Percentiles rank a stretch among this genome's conserved stretches.
These are phyloP conservation scores for Leucoptera coffeella DNA, from an alignment of 2,888 invertebrate genomes.

Conservation along the genomic window DNA sequence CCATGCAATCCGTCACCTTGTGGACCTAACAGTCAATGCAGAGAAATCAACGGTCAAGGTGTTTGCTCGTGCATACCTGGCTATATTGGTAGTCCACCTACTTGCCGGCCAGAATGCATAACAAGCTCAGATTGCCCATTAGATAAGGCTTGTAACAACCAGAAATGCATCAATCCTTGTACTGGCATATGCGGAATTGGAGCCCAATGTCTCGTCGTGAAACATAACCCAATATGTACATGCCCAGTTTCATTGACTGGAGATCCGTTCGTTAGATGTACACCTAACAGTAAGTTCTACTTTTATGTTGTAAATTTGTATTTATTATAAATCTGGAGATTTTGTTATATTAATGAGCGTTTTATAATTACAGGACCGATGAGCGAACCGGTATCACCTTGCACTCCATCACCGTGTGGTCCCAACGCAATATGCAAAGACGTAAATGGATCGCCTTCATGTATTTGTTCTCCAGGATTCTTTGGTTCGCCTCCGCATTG, in stretches of 20 bases:
- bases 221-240: conserved; percentile 72
- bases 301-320: no score
- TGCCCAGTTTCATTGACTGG: conserved; percentile 63
- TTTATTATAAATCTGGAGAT: no score
- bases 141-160: conserved; percentile 67
- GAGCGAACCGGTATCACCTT: conserved; percentile 40
- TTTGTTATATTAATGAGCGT: no score
- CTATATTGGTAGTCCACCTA: conserved; percentile 66
- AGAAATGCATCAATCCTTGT: conserved; percentile 70
- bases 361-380: no score
- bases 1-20: conserved; percentile 71
- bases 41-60: conserved; percentile 58
- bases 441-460: conserved; percentile 54
- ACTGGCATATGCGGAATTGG: conserved; percentile 67
- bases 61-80: conserved; percentile 68
- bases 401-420: conserved; percentile 66
- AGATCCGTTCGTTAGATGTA: conserved; percentile 71
- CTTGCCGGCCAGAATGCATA: conserved; percentile 71
- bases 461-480: conserved; percentile 61
- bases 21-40: conserved; percentile 69
- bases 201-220: conserved; percentile 66
- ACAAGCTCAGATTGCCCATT: conserved; percentile 69
- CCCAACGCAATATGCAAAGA: conserved; percentile 57
- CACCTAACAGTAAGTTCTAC: conserved; percentile 28
- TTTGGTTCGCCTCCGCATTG: conserved; percentile 73